Percentiles rank a stretch among this genome's conserved stretches.
These are phyloP conservation scores for Vimba vimba DNA, from an alignment of 2,113 vertebrate genomes.

Conservation along the genomic window DNA sequence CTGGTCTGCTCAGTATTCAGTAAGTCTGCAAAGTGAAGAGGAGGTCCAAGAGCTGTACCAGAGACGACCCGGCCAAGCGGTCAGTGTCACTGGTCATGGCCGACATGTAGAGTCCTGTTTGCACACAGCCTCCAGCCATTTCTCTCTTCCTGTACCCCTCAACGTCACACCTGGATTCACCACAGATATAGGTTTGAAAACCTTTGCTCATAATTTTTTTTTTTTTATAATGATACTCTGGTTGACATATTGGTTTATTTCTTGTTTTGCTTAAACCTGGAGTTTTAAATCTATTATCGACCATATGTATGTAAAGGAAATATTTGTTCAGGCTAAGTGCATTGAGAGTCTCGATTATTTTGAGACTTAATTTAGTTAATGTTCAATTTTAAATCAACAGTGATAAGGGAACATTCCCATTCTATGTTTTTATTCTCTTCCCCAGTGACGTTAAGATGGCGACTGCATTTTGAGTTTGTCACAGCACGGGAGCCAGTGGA, in stretches of 20 bases:
- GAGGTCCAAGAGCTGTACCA: conserved; percentile 88
- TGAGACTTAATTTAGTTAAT: too few relatives aligned
- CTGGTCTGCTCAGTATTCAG: conserved; percentile 82
- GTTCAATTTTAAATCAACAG: too few relatives aligned
- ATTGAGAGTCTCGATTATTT: too few relatives aligned
- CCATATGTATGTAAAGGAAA: not conserved
- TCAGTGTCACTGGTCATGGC: conserved; percentile 86
- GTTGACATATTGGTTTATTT: not conserved
- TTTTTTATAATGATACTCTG: not conserved
- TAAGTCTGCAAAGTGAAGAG: conserved; percentile 95
- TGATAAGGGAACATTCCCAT: not conserved
- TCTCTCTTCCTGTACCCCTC: conserved; percentile 93
- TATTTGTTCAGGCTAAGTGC: too few relatives aligned
- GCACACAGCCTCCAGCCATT: conserved; percentile 93
- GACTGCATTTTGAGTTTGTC: conserved; percentile 95
- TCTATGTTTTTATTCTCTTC: not conserved
- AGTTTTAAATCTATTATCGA: not conserved
- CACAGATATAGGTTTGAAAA: conserved; percentile 87
- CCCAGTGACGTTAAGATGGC: conserved; percentile 80
- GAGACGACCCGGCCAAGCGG: conserved; percentile 78
- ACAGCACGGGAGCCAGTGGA: conserved; percentile 84
- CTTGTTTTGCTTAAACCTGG: too few relatives aligned
- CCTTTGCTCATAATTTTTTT: not conserved
- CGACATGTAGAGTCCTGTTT: conserved; percentile 95
- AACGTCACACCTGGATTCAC: conserved; percentile 93